These are phyloP conservation scores for Nothura maculosa DNA, from an alignment of 2,797 vertebrate genomes.

Conservation along the genomic window DNA sequence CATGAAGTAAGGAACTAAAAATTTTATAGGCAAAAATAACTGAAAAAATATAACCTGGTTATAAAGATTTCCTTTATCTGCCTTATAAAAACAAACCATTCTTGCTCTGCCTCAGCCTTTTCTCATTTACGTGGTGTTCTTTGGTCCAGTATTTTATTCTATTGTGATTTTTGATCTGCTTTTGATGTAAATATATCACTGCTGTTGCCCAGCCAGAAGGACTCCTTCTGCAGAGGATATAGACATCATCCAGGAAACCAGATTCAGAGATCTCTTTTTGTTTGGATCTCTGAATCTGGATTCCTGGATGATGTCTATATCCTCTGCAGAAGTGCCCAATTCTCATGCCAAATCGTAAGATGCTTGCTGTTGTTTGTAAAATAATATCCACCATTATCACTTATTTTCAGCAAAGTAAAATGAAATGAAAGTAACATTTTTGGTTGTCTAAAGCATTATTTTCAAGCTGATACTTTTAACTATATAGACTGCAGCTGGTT, in stretches of 20 bases:
- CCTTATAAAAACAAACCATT: background rate
- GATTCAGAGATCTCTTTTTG: background rate
- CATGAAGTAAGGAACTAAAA: background rate
- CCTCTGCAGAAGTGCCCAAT: too few relatives aligned
- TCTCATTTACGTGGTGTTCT: background rate
- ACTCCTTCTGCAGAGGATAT: too few relatives aligned
- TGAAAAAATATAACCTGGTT: background rate
- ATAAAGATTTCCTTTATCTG: background rate
- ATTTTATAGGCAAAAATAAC: background rate
- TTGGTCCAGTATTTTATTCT: background rate
- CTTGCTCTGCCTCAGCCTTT: background rate
- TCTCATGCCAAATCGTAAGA: background rate
- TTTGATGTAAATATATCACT: background rate
- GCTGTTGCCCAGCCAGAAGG: too few relatives aligned
- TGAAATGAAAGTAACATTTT: background rate
- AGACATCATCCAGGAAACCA: rapidly evolving
- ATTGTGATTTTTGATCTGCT: background rate
- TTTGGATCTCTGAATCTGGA: too few relatives aligned
- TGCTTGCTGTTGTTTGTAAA: background rate
- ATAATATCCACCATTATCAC: background rate
- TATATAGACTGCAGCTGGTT: background rate
- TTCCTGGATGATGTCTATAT: too few relatives aligned
- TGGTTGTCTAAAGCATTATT: background rate
- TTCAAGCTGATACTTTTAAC: background rate
- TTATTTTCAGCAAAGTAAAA: slow-evolving; percentile 16